A percentile compares a stretch with the other conserved stretches of the same genome.
These are phyloP conservation scores for Stenotaenia linearis DNA, from an alignment of 2,888 invertebrate species.

Conservation along the genomic window DNA sequence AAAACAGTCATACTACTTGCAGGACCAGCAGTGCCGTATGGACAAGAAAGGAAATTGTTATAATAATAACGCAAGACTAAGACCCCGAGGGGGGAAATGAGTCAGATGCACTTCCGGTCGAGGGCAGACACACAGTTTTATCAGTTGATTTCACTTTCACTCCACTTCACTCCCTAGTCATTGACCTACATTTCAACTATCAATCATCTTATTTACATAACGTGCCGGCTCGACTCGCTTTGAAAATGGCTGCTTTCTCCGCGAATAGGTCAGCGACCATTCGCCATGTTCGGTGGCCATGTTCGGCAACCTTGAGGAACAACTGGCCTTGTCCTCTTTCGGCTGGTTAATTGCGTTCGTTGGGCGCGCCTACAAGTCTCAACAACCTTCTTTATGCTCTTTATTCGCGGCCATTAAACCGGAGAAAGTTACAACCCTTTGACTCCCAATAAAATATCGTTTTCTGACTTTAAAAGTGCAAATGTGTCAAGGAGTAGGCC, in stretches of 20 bases:
- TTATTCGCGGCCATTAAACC: slow-evolving; percentile 24
- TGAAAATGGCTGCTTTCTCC: background rate
- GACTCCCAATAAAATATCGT: background rate
- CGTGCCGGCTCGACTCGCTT: background rate
- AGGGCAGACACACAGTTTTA: slow-evolving; percentile 1
- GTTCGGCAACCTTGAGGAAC: background rate
- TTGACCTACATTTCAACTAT: slow-evolving; percentile 21
- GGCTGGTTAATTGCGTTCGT: background rate
- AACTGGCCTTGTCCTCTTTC: slow-evolving; percentile 17
- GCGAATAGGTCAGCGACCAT: background rate
- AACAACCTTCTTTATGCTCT: slow-evolving; percentile 24
- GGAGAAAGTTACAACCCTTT: slow-evolving; percentile 20
- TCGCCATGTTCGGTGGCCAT: background rate
- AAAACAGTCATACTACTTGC: background rate
- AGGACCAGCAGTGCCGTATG: background rate
- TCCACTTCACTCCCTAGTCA: background rate
- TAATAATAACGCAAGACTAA: background rate
- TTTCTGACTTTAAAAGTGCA: background rate
- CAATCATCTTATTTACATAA: slow-evolving; percentile 24
- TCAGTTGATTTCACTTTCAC: background rate
- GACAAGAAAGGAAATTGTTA: background rate
- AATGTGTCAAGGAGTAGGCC: background rate
- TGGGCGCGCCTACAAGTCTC: slow-evolving; percentile 16
- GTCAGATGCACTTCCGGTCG: slow-evolving; percentile 4
- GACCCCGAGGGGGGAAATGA: slow-evolving; percentile 2